phyloP scores from a whole-genome alignment of 2,888 invertebrate genomes.

The Heteromurus nitidus region DNA sequence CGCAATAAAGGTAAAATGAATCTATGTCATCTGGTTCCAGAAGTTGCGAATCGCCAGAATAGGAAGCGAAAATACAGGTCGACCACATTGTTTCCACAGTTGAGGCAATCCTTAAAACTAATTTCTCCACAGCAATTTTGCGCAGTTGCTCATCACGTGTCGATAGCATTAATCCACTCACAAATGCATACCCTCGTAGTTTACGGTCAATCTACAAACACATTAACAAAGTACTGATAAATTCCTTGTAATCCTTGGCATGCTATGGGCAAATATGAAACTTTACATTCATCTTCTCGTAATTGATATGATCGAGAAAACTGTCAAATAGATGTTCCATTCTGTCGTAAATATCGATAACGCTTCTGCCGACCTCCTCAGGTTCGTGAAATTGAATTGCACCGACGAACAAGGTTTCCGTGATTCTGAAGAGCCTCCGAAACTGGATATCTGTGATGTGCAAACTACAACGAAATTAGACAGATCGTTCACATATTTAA shows the following conservation, averaged over 20 bases:
- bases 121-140: conserved; percentile 6
- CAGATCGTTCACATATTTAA: too few relatives aligned
- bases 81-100: conserved; percentile 11
- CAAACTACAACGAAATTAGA: background rate
- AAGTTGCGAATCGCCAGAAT: too few relatives aligned
- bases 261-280: too few relatives aligned
- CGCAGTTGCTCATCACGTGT: background rate
- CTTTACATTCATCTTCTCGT: background rate
- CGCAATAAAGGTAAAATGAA: conserved; percentile 48
- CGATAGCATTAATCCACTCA: background rate
- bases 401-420: background rate
- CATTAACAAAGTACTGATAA: too few relatives aligned
- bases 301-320: conserved; percentile 9
- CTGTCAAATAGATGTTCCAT: conserved; percentile 26
- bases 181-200: conserved; percentile 13
- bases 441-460: background rate
- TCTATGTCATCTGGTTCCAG: conserved; percentile 34
- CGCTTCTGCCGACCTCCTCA: background rate
- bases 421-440: background rate
- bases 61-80: too few relatives aligned
- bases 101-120: conserved; percentile 3
- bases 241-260: too few relatives aligned
- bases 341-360: background rate
- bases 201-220: conserved; percentile 30
- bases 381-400: background rate